Base-by-base conservation (phyloP, 2,888 invertebrate species). In the Sarcophaga carnaria region DNA sequence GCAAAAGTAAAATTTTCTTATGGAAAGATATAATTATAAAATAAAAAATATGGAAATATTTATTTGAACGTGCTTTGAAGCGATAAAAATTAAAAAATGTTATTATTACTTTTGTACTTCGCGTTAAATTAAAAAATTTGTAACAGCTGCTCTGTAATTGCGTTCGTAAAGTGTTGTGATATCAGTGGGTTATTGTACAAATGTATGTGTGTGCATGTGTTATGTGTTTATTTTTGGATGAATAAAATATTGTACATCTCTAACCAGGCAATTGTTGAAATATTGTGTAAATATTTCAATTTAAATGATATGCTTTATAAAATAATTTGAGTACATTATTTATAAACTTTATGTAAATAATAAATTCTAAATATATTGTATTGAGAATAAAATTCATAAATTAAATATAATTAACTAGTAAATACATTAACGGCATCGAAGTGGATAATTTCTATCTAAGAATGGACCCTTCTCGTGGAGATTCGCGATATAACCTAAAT, bases 381-480 rank as follows among this genome's bases (percentile, higher is more conserved):
- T 54, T 54, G 54, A 17, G 54, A 54, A 17, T 14, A 54, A 54
- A 54, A 54, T 17, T 17, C 54, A 54, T 59, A n/a, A 20, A 64
- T 45, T 45, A 6, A 20, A n/a, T 14, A 64, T 25, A 64, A 25
- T 25, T 17, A 8, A 64, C 12, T 54, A 14, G 54, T 17, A 54
- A 54, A 17, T 54, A 54, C 49, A 70, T 54, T 67, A 84, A 87
- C 90, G 89, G 89, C 89, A 88, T 88, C 92, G 92, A 91, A 90
- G 93, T 93, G 93, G 92, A 93, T 92, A 93, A 93, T 90, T 92
- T 92, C 90, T 93, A 93, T 88, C 90, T 92, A 20, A 93, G 92
- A 92, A 97, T 97, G 97, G 97, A 97, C 96, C 96, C 97, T 94
- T 96, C 97, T 96, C 97, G 97, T 95, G 96, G 97, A 95, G 97